Evolutionary conservation across 2,797 vertebrate genomes (phyloP).

Genomic region (Myotis findleyi): DNA sequence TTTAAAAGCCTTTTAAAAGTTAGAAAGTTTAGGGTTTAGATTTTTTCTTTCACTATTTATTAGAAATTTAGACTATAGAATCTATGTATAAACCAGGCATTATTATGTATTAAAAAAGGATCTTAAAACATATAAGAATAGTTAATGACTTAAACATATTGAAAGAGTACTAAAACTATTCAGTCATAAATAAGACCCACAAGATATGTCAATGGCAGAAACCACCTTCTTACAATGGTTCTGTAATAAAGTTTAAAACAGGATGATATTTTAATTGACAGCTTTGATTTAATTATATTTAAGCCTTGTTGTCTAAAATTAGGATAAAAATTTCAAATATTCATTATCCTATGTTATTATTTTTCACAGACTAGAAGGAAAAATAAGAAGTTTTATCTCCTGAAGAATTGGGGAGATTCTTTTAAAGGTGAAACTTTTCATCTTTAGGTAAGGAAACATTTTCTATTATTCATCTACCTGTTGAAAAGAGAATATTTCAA

Average conservation of each 20-base stretch:
- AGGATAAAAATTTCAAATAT: slow-evolving; percentile 53
- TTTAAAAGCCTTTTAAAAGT: slow-evolving; percentile 26
- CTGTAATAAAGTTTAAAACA: slow-evolving; percentile 55
- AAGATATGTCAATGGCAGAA: slow-evolving; percentile 1
- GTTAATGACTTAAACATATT: slow-evolving; percentile 54
- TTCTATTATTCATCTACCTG: slow-evolving; percentile 49
- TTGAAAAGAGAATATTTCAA: slow-evolving; percentile 46
- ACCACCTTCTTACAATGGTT: background rate
- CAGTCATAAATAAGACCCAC: slow-evolving; percentile 11
- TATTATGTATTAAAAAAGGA: slow-evolving; percentile 55
- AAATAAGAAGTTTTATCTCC: slow-evolving; percentile 39
- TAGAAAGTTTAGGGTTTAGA: background rate
- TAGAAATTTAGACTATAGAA: slow-evolving; percentile 43
- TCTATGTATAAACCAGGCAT: slow-evolving; percentile 21
- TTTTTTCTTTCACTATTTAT: slow-evolving; percentile 56
- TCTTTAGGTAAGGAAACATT: slow-evolving; percentile 52
- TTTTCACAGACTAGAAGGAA: slow-evolving; percentile 52
- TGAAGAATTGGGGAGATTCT: background rate
- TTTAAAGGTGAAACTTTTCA: slow-evolving; percentile 50
- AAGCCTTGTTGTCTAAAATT: slow-evolving; percentile 50
- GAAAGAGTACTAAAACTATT: slow-evolving; percentile 41
- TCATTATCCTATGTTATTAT: background rate
- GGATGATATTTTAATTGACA: slow-evolving; percentile 17
- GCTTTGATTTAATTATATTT: slow-evolving; percentile 52
- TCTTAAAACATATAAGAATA: slow-evolving; percentile 46